Evolutionary conservation across 2,888 invertebrate species (phyloP), one percentile per base, ranked within the genome.

Genomic region (Dendrolimus houi): DNA sequence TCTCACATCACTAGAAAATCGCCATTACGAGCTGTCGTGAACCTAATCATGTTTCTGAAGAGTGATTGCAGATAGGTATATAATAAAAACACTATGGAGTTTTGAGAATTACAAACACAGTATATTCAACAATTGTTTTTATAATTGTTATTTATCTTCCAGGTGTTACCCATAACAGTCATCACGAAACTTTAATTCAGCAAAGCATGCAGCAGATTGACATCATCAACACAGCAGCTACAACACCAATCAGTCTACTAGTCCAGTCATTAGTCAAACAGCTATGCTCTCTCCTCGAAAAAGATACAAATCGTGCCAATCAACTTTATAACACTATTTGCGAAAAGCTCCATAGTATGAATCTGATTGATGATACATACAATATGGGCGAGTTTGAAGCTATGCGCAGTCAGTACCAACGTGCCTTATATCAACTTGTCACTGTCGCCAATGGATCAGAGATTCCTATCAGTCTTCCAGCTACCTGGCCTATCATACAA

Each of bases 211-310:
- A 85, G 55, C 85, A 87, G 52, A 77, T 90, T 42, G 88, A 90
- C 54, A 67, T 87, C 47, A 77, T 87, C 54, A 81, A 83, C 56
- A 76, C 85, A 0, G 64, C 84, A 1, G 81, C 85, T 8, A 91
- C 92, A 12, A 93, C 94, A 17, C 92, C 94, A 0, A 92, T 93
- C 56, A 95, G 94, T 72, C 85, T 95, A 8, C 83, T 95, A 1
- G 93, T 95, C 52, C 94, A 94, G 71, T 94, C 94, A 2, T 87
- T 95, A 1, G 92, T 95, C 53, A 93, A 94, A 74, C 93, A 94
- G 71, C 83, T 95, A 12, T 95, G 95, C 71, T 81, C 90, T 7
- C 83, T 94, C 12, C 87, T 94, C 10, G 94, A 95, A 77, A 88
- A 92, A 60, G 94, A 95, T 71, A 75, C 81, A 13, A 70, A 76